Evolutionary conservation across 2,888 invertebrate species (phyloP).

Genomic region (Ornithoptera priamus): DNA sequence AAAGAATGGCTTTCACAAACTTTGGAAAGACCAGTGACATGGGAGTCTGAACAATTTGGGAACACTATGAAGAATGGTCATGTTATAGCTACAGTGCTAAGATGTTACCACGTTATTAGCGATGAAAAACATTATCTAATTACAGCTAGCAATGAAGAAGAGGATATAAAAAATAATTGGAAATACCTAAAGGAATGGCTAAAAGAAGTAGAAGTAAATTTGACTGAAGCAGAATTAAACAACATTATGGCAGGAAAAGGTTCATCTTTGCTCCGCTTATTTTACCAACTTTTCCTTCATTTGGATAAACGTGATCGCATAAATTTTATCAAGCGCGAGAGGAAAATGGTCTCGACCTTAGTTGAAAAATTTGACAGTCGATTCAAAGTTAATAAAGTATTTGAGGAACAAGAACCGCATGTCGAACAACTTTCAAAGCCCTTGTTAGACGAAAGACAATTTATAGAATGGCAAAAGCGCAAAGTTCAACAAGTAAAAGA

Average conservation of each 20-base stretch:
- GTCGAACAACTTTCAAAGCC: slow-evolving; percentile 68
- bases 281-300: slow-evolving; percentile 81
- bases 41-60: slow-evolving; percentile 78
- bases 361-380: slow-evolving; percentile 63
- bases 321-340: slow-evolving; percentile 74
- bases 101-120: slow-evolving; percentile 80
- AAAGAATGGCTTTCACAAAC: slow-evolving; percentile 81
- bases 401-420: slow-evolving; percentile 53
- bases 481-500: slow-evolving; percentile 69
- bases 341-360: slow-evolving; percentile 62
- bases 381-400: slow-evolving; percentile 58
- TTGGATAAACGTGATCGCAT: slow-evolving; percentile 80
- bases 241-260: slow-evolving; percentile 75
- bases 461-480: slow-evolving; percentile 80
- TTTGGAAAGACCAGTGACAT: slow-evolving; percentile 75
- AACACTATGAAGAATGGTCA: slow-evolving; percentile 79
- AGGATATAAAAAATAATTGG: slow-evolving; percentile 75
- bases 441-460: slow-evolving; percentile 67
- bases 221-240: slow-evolving; percentile 65
- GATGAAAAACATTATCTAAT: slow-evolving; percentile 77
- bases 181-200: slow-evolving; percentile 77
- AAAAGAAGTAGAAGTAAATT: slow-evolving; percentile 65
- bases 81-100: slow-evolving; percentile 77
- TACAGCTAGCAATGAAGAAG: slow-evolving; percentile 54
- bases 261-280: slow-evolving; percentile 75